Evolutionary conservation across 2,113 vertebrate species (phyloP).

Genomic region (Microtus ochrogaster): DNA sequence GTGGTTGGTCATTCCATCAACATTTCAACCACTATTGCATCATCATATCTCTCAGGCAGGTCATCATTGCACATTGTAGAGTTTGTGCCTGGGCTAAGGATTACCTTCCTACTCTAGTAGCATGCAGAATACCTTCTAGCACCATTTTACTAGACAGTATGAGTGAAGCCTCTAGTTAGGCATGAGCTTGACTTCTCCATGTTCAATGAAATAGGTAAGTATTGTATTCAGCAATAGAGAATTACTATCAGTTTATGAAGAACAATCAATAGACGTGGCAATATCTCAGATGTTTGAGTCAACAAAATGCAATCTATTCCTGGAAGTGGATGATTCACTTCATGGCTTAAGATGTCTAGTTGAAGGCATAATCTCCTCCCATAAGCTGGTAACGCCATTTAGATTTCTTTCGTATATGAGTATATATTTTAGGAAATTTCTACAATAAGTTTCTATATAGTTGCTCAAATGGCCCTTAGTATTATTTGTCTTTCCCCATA

Average conservation of each 20-base stretch:
- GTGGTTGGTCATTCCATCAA: not conserved
- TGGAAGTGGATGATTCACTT: not conserved
- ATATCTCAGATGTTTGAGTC: not conserved
- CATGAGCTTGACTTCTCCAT: not conserved
- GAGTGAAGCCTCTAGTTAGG: not conserved
- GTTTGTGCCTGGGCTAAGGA: not conserved
- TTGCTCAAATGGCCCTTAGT: not conserved
- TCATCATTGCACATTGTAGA: not conserved
- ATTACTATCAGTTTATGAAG: not conserved
- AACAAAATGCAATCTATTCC: not conserved
- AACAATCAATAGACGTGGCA: not conserved
- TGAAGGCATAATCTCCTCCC: not conserved
- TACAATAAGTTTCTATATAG: not conserved
- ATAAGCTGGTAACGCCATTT: not conserved
- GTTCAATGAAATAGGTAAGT: not conserved
- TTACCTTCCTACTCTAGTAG: too few species aligned
- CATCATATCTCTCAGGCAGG: not conserved
- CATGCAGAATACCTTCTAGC: not conserved
- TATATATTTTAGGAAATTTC: not conserved
- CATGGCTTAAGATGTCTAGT: not conserved
- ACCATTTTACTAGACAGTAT: not conserved
- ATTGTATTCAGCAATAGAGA: not conserved
- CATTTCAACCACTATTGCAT: not conserved
- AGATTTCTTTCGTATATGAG: not conserved
- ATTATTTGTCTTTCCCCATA: not conserved